phyloP scores from a whole-genome alignment of 2,888 invertebrate genomes.

The Sinopyrophorus schimmeli region DNA sequence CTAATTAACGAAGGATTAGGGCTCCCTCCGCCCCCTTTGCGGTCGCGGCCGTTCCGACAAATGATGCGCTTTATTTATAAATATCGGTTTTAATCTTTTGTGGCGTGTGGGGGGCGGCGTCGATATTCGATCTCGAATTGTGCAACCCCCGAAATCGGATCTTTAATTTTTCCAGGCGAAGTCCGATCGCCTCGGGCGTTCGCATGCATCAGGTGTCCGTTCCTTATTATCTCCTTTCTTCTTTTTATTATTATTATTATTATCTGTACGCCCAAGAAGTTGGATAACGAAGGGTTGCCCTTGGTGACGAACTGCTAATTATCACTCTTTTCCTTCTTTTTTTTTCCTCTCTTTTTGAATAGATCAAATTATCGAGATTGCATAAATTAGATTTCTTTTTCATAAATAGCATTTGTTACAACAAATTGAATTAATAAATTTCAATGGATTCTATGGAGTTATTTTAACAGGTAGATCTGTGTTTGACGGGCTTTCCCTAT shows the following conservation, averaged over 20 bases:
- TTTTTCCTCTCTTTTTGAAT: no score
- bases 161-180: slow-evolving; percentile 18
- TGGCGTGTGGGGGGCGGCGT: background rate
- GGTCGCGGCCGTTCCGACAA: background rate
- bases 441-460: no score
- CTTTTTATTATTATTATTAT: no score
- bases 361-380: no score
- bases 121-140: slow-evolving; percentile 19
- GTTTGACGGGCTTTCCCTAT: no score
- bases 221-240: no score
- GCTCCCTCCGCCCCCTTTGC: slow-evolving; percentile 19
- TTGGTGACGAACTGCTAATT: slow-evolving; percentile 34
- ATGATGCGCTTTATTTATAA: slow-evolving; percentile 7
- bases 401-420: no score
- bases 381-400: no score
- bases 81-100: slow-evolving; percentile 13
- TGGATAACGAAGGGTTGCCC: slow-evolving; percentile 49
- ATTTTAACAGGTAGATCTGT: no score
- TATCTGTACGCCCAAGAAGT: no score
- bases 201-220: slow-evolving; percentile 45
- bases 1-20: slow-evolving; percentile 42
- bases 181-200: slow-evolving; percentile 20
- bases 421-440: no score
- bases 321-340: no score
- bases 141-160: slow-evolving; percentile 16